Base-by-base conservation (phyloP, 1,140 invertebrate genomes). In the Trichonephila clavata region DNA sequence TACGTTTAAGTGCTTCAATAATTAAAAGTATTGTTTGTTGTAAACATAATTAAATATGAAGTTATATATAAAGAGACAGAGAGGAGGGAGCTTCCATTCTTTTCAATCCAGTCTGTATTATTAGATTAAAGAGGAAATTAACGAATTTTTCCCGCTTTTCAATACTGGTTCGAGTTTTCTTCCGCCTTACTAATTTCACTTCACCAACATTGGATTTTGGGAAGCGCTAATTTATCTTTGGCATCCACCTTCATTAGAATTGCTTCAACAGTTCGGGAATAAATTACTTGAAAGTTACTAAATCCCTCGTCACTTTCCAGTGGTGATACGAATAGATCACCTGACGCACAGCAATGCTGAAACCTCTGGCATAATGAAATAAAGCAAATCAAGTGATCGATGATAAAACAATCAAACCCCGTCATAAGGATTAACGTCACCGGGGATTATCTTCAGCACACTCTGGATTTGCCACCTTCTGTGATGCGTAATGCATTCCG, bases 341-440 rank as follows among this genome's bases (percentile, higher is more conserved):
- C 87, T 86, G 84, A 60, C 57, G 59, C 18, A 32, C 24, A 32
- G 24, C 59, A 86, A 86, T 86, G 59, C 27, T 60, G 20, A 63
- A 86, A 61, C 59, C 87, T 21, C 39, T 77, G 87, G 87, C 87
- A 89, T 89, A 89, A 89, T 89, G 87, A 89, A 89, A 89, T 77
- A 61, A 89, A 59, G 63, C 65, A 89, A 71, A 89, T 89, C 87
- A 32, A 60, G 59, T 81, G 89, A 91, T 91, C 89, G 89, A 91
- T 91, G 89, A 61, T 91, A 91, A 91, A 91, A 91, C 89, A 91
- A 91, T 91, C 77, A 90, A 63, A 57, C 88, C 60, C 32, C 57
- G 65, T 61, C 88, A 39, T 77, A 57, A 87, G 61, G 57, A 87
- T 63, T 68, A 61, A 32, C 39, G 60, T 91, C 77, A 63, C 27